Base-by-base conservation (phyloP, 2,113 vertebrate genomes). In the Anser brachyrhynchus region DNA sequence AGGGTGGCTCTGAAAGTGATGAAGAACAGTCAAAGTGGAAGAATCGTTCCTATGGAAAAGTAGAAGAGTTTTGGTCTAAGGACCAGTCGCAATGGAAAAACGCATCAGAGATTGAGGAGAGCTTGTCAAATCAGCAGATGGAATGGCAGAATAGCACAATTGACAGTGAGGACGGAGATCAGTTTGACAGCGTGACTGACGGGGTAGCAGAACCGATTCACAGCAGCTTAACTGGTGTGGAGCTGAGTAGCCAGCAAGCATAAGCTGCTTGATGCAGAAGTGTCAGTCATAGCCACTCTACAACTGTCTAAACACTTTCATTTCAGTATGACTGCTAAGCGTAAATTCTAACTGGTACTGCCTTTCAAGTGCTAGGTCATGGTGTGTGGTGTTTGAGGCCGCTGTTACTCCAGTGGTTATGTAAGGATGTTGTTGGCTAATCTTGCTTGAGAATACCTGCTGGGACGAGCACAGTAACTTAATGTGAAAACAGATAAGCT, bases 1-100 rank as follows among this genome's bases (percentile, higher is more conserved):
- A 89, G 90, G 95, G 90, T 15, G 89, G 95, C 28, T 80, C 96
- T 44, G 97, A 97, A 84, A 97, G 97, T 3, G 98, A 98, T 21
- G 97, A 98, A 87, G 98, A 98, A 35, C 98, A 97, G 91, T 94
- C 98, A 41, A 98, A 97, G 54, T 98, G 98, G 97, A 98, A 98
- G 97, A 98, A 97, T 95, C 98, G 98, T 97, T 98, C 97, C 97
- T 98, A 97, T 98, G 98, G 98, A 97, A 98, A 98, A 97, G 98
- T 98, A 58, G 98, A 98, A 89, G 98, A 98, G 82, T 93, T 98
- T 96, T 98, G 98, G 98, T 97, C 98, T 52, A 98, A 98, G 98
- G 98, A 98, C 97, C 98, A 98, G 97, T 96, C 98, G 1, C 98
- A 98, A 15, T 98, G 98, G 97, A 98, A 98, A 80, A 98, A 97